phyloP scores from a whole-genome alignment of 2,797 vertebrate species.

The Sebastes glaucus region DNA sequence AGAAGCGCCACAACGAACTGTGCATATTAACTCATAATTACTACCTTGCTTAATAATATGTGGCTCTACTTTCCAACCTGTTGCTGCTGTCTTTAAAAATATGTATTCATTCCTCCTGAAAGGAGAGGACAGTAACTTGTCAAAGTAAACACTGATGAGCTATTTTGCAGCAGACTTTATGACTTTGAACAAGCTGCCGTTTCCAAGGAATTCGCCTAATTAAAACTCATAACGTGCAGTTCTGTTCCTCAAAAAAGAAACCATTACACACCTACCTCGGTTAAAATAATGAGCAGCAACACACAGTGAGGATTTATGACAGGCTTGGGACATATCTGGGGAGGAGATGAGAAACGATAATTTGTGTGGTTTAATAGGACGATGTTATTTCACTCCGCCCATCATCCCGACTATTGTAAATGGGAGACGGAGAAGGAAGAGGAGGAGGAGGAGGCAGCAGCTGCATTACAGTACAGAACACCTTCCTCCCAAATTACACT shows the following conservation, averaged over 20 bases:
- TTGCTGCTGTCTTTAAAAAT: neutral
- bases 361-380: slow-evolving; percentile 59
- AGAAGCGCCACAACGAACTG: neutral
- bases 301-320: slow-evolving; percentile 59
- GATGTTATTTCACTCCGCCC: slow-evolving; percentile 36
- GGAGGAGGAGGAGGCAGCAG: neutral
- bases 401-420: slow-evolving; percentile 21
- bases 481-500: slow-evolving; percentile 30
- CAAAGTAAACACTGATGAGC: slow-evolving; percentile 11
- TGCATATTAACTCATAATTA: neutral
- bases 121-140: neutral
- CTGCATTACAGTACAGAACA: neutral
- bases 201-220: slow-evolving; percentile 29
- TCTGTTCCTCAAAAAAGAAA: slow-evolving; percentile 24
- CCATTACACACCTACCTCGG: slow-evolving; percentile 21
- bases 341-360: slow-evolving; percentile 61
- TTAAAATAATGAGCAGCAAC: slow-evolving; percentile 55
- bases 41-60: neutral
- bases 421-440: neutral
- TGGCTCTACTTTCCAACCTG: neutral
- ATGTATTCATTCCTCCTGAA: neutral
- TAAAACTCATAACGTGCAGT: slow-evolving; percentile 27
- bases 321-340: slow-evolving; percentile 35
- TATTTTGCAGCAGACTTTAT: slow-evolving; percentile 1
- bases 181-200: slow-evolving; percentile 26